These are phyloP conservation scores for Abscondita cerata DNA, from an alignment of 2,888 invertebrate species.

Conservation along the genomic window DNA sequence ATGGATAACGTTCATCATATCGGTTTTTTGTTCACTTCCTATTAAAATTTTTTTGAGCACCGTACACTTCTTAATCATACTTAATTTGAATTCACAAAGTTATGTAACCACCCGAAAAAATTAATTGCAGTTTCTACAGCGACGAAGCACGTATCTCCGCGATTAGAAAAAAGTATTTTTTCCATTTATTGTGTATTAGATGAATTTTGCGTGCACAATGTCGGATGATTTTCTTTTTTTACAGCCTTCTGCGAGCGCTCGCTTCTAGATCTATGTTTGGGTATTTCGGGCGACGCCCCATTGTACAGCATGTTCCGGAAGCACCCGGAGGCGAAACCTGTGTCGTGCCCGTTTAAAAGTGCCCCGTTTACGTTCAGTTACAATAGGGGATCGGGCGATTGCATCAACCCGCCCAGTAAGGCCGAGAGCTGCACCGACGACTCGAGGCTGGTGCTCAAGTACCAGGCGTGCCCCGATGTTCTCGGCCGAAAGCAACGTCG, in stretches of 20 bases:
- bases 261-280: slow-evolving; percentile 69
- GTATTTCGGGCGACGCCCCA: slow-evolving; percentile 74
- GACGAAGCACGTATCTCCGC: too few relatives aligned
- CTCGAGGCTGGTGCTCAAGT: slow-evolving; percentile 78
- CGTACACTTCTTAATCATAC: too few relatives aligned
- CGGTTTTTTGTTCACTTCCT: too few relatives aligned
- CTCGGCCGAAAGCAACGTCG: slow-evolving; percentile 81
- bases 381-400: slow-evolving; percentile 76
- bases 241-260: slow-evolving; percentile 70
- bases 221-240: background rate
- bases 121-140: too few relatives aligned
- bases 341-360: slow-evolving; percentile 77
- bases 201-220: too few relatives aligned
- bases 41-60: too few relatives aligned
- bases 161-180: too few relatives aligned
- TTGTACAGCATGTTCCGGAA: slow-evolving; percentile 79
- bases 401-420: slow-evolving; percentile 75
- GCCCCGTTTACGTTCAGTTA: slow-evolving; percentile 85
- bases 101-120: too few relatives aligned
- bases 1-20: too few relatives aligned
- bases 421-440: slow-evolving; percentile 87
- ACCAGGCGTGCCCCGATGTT: slow-evolving; percentile 84
- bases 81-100: too few relatives aligned
- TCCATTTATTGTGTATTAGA: too few relatives aligned
- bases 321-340: slow-evolving; percentile 70